Conservation (phyloP, 2,113 vertebrate genomes). For the Hippocampus barbouri region DNA sequence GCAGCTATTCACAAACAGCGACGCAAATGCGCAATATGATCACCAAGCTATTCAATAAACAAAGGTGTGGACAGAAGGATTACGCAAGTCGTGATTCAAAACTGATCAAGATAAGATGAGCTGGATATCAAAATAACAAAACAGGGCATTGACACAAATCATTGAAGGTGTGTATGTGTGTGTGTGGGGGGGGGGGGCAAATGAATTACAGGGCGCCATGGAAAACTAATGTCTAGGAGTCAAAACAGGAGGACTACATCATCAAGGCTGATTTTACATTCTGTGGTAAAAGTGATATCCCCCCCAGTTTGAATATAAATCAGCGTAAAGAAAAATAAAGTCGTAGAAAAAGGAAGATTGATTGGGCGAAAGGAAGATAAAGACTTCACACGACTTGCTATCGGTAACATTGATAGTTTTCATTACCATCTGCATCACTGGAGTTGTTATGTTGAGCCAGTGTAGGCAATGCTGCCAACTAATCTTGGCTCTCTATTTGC, state of each 20-base stretch:
- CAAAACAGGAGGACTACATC: not conserved
- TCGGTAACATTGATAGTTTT: too few relatives aligned
- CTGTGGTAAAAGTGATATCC: too few relatives aligned
- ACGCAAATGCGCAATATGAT: not conserved
- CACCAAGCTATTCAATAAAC: not conserved
- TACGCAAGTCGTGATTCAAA: not conserved
- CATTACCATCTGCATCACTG: too few relatives aligned
- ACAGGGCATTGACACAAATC: constrained; percentile 6
- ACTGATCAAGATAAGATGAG: not conserved
- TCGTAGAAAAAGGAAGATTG: too few relatives aligned
- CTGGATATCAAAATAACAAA: not conserved
- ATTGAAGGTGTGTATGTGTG: not conserved
- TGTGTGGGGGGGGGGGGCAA: not conserved
- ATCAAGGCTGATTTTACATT: not conserved
- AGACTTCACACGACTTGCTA: too few relatives aligned
- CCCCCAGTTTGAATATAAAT: too few relatives aligned
- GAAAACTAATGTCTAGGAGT: not conserved
- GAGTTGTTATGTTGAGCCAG: too few relatives aligned
- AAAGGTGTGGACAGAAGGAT: not conserved
- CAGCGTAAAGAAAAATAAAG: too few relatives aligned
- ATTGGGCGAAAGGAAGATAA: too few relatives aligned
- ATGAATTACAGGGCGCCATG: not conserved
- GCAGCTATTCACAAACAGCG: too few relatives aligned
- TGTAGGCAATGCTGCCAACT: not conserved
- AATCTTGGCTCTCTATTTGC: not conserved